Percentiles rank a stretch among this genome's conserved stretches.
These are phyloP conservation scores for Eulithis prunata DNA, from an alignment of 2,888 invertebrate species.

Conservation along the genomic window DNA sequence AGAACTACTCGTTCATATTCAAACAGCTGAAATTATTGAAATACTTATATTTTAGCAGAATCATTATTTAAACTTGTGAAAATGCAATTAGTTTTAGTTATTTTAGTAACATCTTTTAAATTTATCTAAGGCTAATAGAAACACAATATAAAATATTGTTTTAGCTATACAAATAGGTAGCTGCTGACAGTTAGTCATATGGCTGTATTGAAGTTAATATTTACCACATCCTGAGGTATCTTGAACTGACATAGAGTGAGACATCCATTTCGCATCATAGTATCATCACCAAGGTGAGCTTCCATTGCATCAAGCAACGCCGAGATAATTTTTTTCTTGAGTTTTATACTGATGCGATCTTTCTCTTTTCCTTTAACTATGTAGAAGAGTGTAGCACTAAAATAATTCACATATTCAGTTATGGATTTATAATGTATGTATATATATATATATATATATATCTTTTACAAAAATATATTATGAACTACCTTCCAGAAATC, in stretches of 20 bases:
- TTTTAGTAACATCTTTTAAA: neutral
- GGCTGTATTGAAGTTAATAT: conserved; percentile 50
- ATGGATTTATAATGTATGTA: neutral
- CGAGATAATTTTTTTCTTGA: conserved; percentile 92
- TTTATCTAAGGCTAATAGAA: neutral
- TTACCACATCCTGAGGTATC: conserved; percentile 97
- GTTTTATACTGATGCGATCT: conserved; percentile 87
- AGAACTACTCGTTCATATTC: conserved; percentile 94
- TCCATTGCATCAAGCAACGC: conserved; percentile 95
- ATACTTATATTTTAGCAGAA: neutral
- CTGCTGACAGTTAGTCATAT: neutral
- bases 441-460: neutral
- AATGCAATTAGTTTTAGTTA: neutral
- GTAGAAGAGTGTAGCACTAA: conserved; percentile 96
- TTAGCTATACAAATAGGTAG: neutral
- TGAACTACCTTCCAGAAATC: conserved; percentile 91
- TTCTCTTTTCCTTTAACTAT: conserved; percentile 95
- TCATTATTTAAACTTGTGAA: neutral
- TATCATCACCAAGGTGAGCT: conserved; percentile 92
- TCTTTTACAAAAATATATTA: neutral
- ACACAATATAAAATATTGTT: neutral
- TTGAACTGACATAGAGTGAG: conserved; percentile 97
- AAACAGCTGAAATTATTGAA: conserved; percentile 87
- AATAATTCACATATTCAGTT: conserved; percentile 20
- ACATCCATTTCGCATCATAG: conserved; percentile 98